Base-by-base conservation (phyloP, 1,140 invertebrate species). In the Drosophila bipectinata region DNA sequence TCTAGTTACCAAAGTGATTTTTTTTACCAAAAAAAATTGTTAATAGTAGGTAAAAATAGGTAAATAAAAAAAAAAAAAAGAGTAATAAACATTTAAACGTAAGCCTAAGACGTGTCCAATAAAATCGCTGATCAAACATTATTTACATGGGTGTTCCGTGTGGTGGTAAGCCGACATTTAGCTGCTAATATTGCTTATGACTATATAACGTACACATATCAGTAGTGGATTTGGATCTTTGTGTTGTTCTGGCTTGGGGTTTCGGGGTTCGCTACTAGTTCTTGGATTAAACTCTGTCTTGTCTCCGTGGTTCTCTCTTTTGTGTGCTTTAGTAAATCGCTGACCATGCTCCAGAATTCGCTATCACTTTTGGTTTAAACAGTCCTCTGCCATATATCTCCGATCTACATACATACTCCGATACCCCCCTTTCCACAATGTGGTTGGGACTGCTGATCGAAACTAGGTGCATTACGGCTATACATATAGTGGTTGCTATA, bases 171-270 rank as follows among this genome's bases (percentile, higher is more conserved):
- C 60, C 60, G 58, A 69, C 63, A 57, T 75, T 78, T 82, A 83
- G 64, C 76, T 85, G 74, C 82, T 87, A 87, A 82, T 82, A 85
- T 87, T 87, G 82, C 82, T 87, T 87, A 87, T 88, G 78, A 87
- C 82, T 87, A 87, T 82, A 82, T 87, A 87, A 87, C 82, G 71
- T 85, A 85, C 78, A 82, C 64, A 79, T 87, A 79, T 85, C 74
- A 87, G 74, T 85, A 79, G 60, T 81, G 73, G 69, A 68, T 85
- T 87, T 87, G 82, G 68, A 85, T 85, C 74, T 71, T 69, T 77
- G 66, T 68, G 66, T 49, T 68, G 34, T 67, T 30, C 18, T 18
- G 18, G 18, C 18, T 18, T 49, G 51, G 21, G 21, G 21, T 21
- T 21, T 21, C 21, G 2, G 21, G 21, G 21, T 21, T 21, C 21